These are phyloP conservation scores for Peromyscus eremicus DNA, from an alignment of 2,797 vertebrate species.

Conservation along the genomic window DNA sequence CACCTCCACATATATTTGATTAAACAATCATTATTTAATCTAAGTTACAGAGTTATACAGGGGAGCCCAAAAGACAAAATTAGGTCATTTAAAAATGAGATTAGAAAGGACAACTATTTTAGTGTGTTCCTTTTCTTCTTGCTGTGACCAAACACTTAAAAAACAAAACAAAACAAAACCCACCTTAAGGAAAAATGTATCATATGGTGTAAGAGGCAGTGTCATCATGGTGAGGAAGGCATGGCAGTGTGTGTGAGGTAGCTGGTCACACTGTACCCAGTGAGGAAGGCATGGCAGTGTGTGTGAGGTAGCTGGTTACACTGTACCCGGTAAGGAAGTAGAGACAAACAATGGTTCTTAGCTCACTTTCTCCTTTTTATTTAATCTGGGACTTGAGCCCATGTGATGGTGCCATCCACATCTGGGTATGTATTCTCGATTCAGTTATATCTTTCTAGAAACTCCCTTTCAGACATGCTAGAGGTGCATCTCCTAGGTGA, in stretches of 20 bases:
- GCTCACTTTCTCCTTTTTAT: neutral
- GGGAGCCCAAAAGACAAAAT: neutral
- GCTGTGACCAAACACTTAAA: neutral
- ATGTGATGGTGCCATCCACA: neutral
- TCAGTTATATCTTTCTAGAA: neutral
- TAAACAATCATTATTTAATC: constrained; percentile 33
- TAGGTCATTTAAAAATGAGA: constrained; percentile 27
- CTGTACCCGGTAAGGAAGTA: neutral
- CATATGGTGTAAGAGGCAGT: neutral
- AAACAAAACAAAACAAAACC: neutral
- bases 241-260: too few species aligned
- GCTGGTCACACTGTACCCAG: neutral
- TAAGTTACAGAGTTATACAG: neutral
- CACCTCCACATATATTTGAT: constrained; percentile 1
- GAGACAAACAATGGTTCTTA: neutral
- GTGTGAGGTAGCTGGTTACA: neutral
- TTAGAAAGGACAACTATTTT: neutral
- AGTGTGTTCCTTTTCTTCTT: neutral
- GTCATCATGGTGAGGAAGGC: neutral
- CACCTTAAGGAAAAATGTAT: neutral
- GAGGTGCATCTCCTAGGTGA: neutral
- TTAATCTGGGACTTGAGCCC: neutral
- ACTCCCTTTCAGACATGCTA: neutral
- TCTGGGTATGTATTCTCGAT: neutral
- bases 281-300: neutral